Conservation (phyloP, 2,797 vertebrate genomes). For the Danio aesculapii region DNA sequence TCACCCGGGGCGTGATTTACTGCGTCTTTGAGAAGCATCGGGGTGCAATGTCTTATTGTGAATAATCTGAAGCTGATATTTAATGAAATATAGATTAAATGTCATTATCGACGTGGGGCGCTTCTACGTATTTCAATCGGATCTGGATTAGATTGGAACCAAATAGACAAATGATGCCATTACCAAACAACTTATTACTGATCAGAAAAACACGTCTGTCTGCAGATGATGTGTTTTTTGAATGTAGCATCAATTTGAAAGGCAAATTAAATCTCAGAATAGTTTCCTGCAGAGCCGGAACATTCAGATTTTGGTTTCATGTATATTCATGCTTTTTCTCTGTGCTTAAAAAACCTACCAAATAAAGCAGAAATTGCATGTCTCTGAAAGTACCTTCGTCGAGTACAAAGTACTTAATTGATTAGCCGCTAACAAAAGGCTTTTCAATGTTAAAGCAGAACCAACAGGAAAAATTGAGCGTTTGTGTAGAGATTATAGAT, state of each 20-base stretch:
- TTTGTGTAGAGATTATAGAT: no score
- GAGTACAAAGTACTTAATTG: neutral
- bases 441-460: no score
- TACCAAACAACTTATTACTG: slow-evolving; percentile 6
- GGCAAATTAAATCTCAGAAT: neutral
- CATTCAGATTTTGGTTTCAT: neutral
- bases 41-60: neutral
- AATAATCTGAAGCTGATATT: slow-evolving; percentile 11
- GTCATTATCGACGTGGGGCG: neutral
- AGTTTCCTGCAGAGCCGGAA: neutral
- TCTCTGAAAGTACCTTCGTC: neutral
- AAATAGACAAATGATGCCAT: neutral
- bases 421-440: neutral
- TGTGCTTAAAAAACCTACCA: neutral
- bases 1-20: neutral
- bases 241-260: neutral
- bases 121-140: slow-evolving; percentile 2
- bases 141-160: neutral
- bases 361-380: neutral
- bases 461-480: no score
- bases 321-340: neutral
- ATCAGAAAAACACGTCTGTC: neutral
- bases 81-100: slow-evolving; percentile 31
- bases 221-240: neutral
- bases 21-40: neutral